A percentile compares a stretch with the other conserved stretches of the same genome.
Conservation (phyloP, 2,888 invertebrate species). For the Drosophila mimetica region DNA sequence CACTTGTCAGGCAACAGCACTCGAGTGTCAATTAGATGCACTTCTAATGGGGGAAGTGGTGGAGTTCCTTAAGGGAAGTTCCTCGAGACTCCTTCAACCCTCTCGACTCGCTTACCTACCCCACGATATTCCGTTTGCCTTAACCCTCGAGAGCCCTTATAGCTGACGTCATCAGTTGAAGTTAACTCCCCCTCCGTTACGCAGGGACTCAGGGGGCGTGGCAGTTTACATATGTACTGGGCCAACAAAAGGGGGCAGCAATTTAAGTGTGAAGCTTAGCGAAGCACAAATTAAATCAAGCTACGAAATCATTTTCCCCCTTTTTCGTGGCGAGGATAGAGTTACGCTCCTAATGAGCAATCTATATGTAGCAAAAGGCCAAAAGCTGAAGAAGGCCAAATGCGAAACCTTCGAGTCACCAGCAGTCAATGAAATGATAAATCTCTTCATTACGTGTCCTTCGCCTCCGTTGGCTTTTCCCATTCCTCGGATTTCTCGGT, state of each 20-base stretch:
- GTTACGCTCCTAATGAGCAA: constrained; percentile 42
- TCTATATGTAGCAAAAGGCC: constrained; percentile 23
- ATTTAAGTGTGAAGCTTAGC: constrained; percentile 46
- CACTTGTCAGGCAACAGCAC: constrained; percentile 60
- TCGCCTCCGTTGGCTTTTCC: background rate
- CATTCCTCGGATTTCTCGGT: constrained; percentile 28
- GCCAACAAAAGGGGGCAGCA: constrained; percentile 28
- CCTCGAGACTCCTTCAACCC: constrained; percentile 27
- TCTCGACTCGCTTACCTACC: constrained; percentile 27
- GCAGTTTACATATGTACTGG: constrained; percentile 39
- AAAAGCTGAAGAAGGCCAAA: constrained; percentile 5
- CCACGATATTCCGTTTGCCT: constrained; percentile 23
- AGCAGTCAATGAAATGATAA: constrained; percentile 45
- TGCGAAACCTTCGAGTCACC: constrained; percentile 38
- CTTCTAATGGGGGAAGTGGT: constrained; percentile 47
- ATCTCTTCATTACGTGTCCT: constrained; percentile 29
- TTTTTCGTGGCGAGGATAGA: constrained; percentile 20
- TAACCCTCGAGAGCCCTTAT: constrained; percentile 18
- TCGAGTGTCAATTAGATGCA: constrained; percentile 77
- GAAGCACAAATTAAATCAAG: constrained; percentile 68
- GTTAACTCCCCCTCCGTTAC: background rate
- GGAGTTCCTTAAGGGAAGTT: constrained; percentile 26
- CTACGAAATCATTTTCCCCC: constrained; percentile 24
- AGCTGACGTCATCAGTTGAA: constrained; percentile 31
- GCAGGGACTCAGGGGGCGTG: constrained; percentile 5